phyloP scores from a whole-genome alignment of 1,140 invertebrate genomes.

The Drosophila nigromelanica region DNA sequence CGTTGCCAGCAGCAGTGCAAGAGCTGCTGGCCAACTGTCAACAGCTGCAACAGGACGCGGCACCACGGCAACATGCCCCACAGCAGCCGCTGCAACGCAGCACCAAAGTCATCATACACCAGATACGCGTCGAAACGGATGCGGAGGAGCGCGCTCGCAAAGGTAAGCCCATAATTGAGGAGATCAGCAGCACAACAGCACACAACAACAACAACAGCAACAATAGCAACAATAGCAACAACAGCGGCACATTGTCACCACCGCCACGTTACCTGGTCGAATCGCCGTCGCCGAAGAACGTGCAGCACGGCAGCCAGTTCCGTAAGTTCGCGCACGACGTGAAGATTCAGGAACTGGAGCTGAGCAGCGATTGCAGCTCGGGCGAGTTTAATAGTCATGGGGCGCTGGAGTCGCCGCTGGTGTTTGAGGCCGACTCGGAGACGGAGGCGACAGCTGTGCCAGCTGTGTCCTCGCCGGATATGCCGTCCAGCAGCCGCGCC shows the following conservation, averaged over 20 bases:
- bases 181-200: constrained; percentile 60
- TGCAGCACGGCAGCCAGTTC: constrained; percentile 39
- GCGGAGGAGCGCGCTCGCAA: constrained; percentile 37
- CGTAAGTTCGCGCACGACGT: constrained; percentile 51
- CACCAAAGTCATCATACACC: constrained; percentile 74
- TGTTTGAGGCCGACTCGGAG: constrained; percentile 73
- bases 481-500: constrained; percentile 52
- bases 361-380: constrained; percentile 66
- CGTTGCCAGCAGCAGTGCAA: constrained; percentile 17
- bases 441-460: constrained; percentile 42
- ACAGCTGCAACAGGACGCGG: background rate
- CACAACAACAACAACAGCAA: constrained; percentile 12
- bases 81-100: constrained; percentile 45
- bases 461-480: constrained; percentile 33
- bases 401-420: constrained; percentile 54
- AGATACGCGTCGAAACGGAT: constrained; percentile 66
- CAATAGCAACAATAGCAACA: constrained; percentile 16
- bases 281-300: constrained; percentile 53
- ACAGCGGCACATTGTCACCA: constrained; percentile 58
- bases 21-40: constrained; percentile 2
- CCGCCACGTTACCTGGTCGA: constrained; percentile 70
- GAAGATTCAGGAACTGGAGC: constrained; percentile 74
- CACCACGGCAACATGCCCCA: constrained; percentile 8
- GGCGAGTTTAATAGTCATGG: constrained; percentile 63
- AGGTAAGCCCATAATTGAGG: constrained; percentile 63